phyloP scores from a whole-genome alignment of 2,113 vertebrate genomes.

The Urocitellus parryii region DNA sequence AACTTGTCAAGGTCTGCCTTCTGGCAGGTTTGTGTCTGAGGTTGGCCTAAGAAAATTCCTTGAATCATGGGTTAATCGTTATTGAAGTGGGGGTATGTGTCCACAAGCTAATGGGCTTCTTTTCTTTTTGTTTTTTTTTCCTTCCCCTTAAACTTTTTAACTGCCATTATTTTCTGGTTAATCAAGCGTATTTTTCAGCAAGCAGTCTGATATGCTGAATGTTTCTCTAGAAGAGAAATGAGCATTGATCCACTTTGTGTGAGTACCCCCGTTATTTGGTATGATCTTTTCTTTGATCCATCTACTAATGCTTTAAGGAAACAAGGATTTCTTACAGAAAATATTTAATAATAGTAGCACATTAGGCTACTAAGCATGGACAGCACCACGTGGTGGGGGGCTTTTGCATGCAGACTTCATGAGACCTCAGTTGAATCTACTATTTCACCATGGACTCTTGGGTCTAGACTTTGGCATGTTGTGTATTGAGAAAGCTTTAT shows the following conservation, averaged over 20 bases:
- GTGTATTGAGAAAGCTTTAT: conserved; percentile 3
- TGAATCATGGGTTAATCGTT: conserved; percentile 54
- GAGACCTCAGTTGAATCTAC: background rate
- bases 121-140: background rate
- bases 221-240: conserved; percentile 45
- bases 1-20: conserved; percentile 74
- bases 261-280: background rate
- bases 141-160: background rate
- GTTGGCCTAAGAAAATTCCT: conserved; percentile 62
- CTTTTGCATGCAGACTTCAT: background rate
- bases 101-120: background rate
- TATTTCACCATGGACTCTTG: background rate
- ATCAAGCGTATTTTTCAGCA: conserved; percentile 31
- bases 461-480: background rate
- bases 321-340: background rate
- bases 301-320: background rate
- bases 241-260: background rate
- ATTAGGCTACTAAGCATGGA: background rate
- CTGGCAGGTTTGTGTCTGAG: conserved; percentile 51
- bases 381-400: background rate
- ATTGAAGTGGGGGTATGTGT: background rate
- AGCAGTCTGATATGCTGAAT: background rate
- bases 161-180: conserved; percentile 56
- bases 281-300: background rate
- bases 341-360: background rate